Evolutionary conservation across 2,113 vertebrate species (phyloP).

Genomic region (Macroglossus sobrinus): DNA sequence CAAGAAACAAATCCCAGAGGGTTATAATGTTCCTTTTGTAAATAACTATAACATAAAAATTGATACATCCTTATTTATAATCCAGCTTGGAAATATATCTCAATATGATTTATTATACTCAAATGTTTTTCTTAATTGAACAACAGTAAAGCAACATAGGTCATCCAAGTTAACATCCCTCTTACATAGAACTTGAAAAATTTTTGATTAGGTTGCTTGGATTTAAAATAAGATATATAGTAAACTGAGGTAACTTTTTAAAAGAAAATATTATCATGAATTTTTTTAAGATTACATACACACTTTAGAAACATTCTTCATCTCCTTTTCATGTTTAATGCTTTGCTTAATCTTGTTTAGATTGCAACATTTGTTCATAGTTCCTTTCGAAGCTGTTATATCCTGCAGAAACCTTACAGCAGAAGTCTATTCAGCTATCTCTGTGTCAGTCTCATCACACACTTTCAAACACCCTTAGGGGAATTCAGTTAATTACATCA

Average conservation of each 20-base stretch:
- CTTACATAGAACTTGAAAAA: background rate
- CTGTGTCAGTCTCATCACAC: background rate
- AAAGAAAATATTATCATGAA: background rate
- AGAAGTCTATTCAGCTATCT: background rate
- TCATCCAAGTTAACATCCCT: slow-evolving; percentile 56
- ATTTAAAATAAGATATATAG: slow-evolving; percentile 4
- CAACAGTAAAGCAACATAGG: slow-evolving; percentile 57
- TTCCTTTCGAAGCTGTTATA: background rate
- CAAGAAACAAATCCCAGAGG: slow-evolving; percentile 78
- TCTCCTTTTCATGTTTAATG: background rate
- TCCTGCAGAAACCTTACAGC: background rate
- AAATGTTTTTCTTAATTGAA: slow-evolving; percentile 75
- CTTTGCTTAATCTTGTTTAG: background rate
- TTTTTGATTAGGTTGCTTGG: slow-evolving; percentile 23
- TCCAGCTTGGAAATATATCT: slow-evolving; percentile 70
- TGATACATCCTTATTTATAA: slow-evolving; percentile 80
- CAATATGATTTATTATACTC: slow-evolving; percentile 76
- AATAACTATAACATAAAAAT: slow-evolving; percentile 84
- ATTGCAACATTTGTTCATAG: background rate
- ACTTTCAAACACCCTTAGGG: background rate
- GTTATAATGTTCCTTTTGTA: slow-evolving; percentile 78
- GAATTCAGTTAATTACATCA: background rate
- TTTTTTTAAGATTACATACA: background rate
- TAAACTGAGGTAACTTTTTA: background rate
- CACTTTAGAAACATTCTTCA: background rate